A percentile compares a stretch with the other conserved stretches of the same genome.
Conservation (phyloP, 37 sponge, comb jelly and placozoan species). For the Cladorhizidae sp. region DNA sequence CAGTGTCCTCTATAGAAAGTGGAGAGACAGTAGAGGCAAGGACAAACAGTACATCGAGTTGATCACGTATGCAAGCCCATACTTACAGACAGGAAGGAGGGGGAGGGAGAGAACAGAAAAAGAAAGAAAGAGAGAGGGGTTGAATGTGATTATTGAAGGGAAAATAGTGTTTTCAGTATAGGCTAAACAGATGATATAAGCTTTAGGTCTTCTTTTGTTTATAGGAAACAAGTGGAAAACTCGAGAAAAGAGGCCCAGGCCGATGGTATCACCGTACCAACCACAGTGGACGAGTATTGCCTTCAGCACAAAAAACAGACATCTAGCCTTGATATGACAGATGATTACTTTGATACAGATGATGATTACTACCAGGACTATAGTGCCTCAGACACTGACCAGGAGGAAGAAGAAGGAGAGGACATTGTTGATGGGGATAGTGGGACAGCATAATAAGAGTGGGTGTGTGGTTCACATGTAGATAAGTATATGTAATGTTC, state of each 20-base stretch:
- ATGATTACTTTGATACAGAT: conserved; percentile 59
- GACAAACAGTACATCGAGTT: conserved; percentile 84
- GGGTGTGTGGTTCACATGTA: not conserved
- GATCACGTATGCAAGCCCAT: conserved; percentile 57
- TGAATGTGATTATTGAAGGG: no score
- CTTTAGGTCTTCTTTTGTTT: not conserved
- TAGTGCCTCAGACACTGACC: conserved; percentile 37
- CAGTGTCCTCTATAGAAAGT: conserved; percentile 94
- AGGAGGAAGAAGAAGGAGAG: conserved; percentile 19
- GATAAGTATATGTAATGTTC: no score
- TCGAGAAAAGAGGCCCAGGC: conserved; percentile 83
- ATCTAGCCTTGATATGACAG: conserved; percentile 55
- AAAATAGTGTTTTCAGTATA: no score
- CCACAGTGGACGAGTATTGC: conserved; percentile 85
- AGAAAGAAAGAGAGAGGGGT: no score
- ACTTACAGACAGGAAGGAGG: no score
- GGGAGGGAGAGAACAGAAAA: no score
- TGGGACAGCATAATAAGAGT: conserved; percentile 46
- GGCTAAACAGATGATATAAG: no score
- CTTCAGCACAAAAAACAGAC: conserved; percentile 30
- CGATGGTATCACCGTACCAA: conserved; percentile 90
- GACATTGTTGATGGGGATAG: conserved; percentile 48
- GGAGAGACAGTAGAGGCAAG: conserved; percentile 87
- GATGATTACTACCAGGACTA: conserved; percentile 85
- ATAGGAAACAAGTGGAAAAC: conserved; percentile 88